Percentiles rank a stretch among this genome's conserved stretches.
These are phyloP conservation scores for Vireo altiloquus DNA, from an alignment of 2,113 vertebrate species.

Conservation along the genomic window DNA sequence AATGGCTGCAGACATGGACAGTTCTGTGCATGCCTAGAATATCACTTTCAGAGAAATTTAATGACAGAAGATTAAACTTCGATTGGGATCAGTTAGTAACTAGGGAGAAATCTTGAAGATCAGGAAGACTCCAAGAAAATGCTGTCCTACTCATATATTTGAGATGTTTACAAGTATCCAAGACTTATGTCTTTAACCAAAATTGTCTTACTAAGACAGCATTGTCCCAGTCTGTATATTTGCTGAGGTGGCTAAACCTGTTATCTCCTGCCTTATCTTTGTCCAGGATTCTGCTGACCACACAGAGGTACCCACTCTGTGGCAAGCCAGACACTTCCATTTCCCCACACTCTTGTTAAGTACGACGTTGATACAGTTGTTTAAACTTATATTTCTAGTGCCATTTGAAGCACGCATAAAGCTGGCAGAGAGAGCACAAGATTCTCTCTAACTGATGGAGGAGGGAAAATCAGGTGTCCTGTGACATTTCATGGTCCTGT, in stretches of 20 bases:
- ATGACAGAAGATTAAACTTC: background rate
- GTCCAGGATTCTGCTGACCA: background rate
- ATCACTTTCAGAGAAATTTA: background rate
- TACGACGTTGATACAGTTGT: background rate
- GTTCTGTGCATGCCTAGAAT: background rate
- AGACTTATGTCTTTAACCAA: background rate
- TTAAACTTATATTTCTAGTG: background rate
- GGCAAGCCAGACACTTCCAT: background rate
- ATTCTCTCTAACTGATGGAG: background rate
- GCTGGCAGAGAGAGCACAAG: background rate
- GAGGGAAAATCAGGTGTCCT: background rate
- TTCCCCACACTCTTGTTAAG: background rate
- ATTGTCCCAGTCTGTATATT: background rate
- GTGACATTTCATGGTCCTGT: background rate
- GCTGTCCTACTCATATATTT: background rate
- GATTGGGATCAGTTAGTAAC: background rate
- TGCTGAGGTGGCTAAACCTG: background rate
- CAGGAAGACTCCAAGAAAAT: background rate
- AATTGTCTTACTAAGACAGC: background rate
- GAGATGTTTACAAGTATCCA: background rate
- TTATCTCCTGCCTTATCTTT: background rate
- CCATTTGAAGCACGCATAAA: background rate
- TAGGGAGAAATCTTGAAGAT: background rate
- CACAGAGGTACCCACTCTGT: background rate
- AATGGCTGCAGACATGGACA: background rate